Percentiles rank a stretch among this genome's conserved stretches.
Evolutionary conservation across 2,888 invertebrate species (phyloP).

Genomic region (Papilio protenor): DNA sequence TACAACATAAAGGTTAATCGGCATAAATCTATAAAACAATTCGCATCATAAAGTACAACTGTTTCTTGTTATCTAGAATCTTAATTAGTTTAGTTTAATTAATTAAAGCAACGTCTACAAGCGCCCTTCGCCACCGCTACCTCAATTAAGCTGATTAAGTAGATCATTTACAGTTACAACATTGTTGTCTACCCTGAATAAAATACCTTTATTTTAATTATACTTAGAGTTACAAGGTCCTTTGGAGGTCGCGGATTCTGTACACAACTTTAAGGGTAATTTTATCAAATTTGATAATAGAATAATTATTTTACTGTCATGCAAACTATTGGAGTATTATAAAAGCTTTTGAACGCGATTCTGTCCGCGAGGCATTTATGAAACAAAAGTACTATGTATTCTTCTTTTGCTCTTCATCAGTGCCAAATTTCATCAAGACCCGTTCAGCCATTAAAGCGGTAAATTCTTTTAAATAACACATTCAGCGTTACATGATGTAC

Average conservation of each 20-base stretch:
- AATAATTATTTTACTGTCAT: too few species aligned
- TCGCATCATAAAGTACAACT: constrained; percentile 26
- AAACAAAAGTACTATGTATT: too few species aligned
- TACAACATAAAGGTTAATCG: not conserved
- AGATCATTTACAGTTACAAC: constrained; percentile 35
- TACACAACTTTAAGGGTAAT: not conserved
- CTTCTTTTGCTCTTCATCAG: too few species aligned
- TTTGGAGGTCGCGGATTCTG: constrained; percentile 1
- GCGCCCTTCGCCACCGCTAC: constrained; percentile 33
- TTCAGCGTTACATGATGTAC: not conserved
- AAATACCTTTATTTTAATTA: constrained; percentile 34
- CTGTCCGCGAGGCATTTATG: too few species aligned
- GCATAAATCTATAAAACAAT: constrained; percentile 24
- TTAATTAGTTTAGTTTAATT: constrained; percentile 39
- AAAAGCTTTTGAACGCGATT: too few species aligned
- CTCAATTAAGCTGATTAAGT: constrained; percentile 38
- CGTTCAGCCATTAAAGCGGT: too few species aligned
- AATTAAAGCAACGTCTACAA: constrained; percentile 36
- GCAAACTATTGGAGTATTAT: too few species aligned
- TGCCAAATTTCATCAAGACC: too few species aligned
- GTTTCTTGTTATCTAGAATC: constrained; percentile 31
- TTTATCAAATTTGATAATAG: not conserved
- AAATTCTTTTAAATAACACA: not conserved
- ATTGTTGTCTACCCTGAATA: constrained; percentile 30
- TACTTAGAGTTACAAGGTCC: constrained; percentile 1